Evolutionary conservation across 1,140 invertebrate genomes (phyloP).

Genomic region (Dermatophagoides farinae): DNA sequence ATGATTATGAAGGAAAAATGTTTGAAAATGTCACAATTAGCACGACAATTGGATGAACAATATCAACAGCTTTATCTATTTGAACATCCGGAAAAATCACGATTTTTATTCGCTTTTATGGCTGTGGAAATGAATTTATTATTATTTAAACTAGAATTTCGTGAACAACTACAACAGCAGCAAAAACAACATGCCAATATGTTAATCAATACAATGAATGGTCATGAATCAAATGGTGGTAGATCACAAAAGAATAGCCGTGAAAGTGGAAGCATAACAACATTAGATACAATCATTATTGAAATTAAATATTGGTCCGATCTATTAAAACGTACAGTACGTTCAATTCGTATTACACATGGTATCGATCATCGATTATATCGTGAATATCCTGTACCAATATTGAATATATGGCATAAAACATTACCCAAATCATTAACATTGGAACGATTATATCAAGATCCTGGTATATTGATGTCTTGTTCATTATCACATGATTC

Average conservation of each 20-base stretch:
- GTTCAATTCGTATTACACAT: not conserved
- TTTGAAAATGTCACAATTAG: not conserved
- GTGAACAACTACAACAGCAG: not conserved
- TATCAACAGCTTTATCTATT: not conserved
- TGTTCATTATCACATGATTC: not conserved
- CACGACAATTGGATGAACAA: not conserved
- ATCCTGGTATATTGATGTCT: not conserved
- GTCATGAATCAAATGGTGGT: not conserved
- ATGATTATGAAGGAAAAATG: not conserved
- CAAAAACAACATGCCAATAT: not conserved
- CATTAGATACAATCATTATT: not conserved
- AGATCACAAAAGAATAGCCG: not conserved
- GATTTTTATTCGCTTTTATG: not conserved
- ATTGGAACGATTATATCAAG: not conserved
- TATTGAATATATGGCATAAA: not conserved
- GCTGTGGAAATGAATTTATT: not conserved
- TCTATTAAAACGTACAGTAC: not conserved
- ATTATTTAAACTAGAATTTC: not conserved
- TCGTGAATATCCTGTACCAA: not conserved
- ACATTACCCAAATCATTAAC: not conserved
- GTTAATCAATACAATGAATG: not conserved
- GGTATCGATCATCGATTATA: not conserved
- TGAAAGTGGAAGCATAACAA: not conserved
- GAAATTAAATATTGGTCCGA: conserved; percentile 1
- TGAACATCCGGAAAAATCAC: conserved; percentile 1